A percentile compares a stretch with the other conserved stretches of the same genome.
phyloP scores from a whole-genome alignment of 2,888 invertebrate genomes.

The Drosophila cyrtoloma region DNA sequence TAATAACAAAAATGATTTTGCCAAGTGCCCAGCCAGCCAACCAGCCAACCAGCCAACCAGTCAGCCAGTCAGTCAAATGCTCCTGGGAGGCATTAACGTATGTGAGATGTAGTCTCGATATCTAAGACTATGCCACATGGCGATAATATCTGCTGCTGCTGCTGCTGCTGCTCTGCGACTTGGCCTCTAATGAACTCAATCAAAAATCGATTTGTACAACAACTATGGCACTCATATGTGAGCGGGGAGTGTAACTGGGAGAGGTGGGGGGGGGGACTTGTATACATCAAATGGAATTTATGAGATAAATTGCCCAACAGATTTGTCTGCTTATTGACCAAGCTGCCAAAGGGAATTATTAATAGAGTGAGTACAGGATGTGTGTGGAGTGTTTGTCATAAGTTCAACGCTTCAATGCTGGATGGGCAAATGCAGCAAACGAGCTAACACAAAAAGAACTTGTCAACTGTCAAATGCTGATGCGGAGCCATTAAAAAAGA shows the following conservation, averaged over 20 bases:
- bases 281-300: conserved; percentile 81
- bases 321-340: conserved; percentile 61
- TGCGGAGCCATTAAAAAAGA: conserved; percentile 79
- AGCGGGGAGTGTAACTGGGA: not conserved
- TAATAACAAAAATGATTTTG: conserved; percentile 82
- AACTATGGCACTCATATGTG: conserved; percentile 18
- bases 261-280: conserved; percentile 6
- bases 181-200: conserved; percentile 82
- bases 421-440: conserved; percentile 3
- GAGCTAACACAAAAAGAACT: conserved; percentile 69
- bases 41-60: conserved; percentile 16
- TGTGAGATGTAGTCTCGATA: conserved; percentile 32
- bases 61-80: conserved; percentile 42
- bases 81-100: conserved; percentile 79
- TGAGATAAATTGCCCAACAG: conserved; percentile 75
- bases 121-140: conserved; percentile 38
- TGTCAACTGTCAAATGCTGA: conserved; percentile 81
- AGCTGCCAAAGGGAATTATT: conserved; percentile 80
- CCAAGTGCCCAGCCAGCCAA: conserved; percentile 52
- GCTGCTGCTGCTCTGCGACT: conserved; percentile 24
- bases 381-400: conserved; percentile 56
- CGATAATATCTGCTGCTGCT: conserved; percentile 57
- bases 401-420: conserved; percentile 60
- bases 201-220: conserved; percentile 83
- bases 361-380: conserved; percentile 56